Percentiles rank a stretch among this genome's conserved stretches.
Evolutionary conservation across 2,888 invertebrate species (phyloP).

Genomic region (Orthosia gothica): DNA sequence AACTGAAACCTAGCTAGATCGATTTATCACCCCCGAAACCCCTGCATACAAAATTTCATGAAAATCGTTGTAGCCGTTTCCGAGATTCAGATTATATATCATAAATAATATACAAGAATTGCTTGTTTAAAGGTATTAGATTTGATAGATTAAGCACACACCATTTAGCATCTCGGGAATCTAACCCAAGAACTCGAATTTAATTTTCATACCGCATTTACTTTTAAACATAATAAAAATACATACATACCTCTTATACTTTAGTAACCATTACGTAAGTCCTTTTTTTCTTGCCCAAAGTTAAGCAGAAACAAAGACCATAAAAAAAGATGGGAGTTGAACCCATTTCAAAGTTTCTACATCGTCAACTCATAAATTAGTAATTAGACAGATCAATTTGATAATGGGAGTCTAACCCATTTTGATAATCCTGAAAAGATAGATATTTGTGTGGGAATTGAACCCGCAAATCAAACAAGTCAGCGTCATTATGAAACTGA

Average conservation of each 20-base stretch:
- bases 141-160: too few relatives aligned
- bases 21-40: too few relatives aligned
- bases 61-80: too few relatives aligned
- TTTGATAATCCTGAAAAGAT: background rate
- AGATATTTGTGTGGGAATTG: background rate
- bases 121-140: too few relatives aligned
- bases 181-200: background rate
- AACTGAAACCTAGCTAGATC: too few relatives aligned
- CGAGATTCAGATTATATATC: too few relatives aligned
- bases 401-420: conserved; percentile 51
- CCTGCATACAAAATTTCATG: too few relatives aligned
- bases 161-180: background rate
- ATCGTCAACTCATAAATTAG: background rate
- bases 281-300: background rate
- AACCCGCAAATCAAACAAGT: conserved; percentile 15
- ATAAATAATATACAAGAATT: too few relatives aligned
- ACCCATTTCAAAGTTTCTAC: conserved; percentile 35
- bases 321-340: conserved; percentile 34
- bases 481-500: background rate
- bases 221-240: background rate
- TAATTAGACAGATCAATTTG: background rate
- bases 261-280: background rate
- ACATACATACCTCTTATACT: background rate
- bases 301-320: background rate
- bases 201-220: background rate